These are phyloP conservation scores for Bellardia bayeri DNA, from an alignment of 2,888 invertebrate species.

Conservation along the genomic window DNA sequence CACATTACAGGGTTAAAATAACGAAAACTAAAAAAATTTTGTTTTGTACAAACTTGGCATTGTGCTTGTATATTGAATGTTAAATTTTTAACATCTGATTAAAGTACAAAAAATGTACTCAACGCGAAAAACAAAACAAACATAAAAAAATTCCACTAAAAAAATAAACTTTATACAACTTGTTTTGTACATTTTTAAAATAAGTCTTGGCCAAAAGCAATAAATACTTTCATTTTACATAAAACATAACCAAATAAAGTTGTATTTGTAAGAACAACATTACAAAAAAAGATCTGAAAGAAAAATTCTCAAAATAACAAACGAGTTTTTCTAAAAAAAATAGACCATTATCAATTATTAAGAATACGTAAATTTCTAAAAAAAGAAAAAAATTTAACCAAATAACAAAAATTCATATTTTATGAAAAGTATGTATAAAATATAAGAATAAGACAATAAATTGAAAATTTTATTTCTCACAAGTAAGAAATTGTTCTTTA, in stretches of 20 bases:
- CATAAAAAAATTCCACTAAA: conserved; percentile 28
- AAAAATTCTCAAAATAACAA: conserved; percentile 17
- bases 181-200: conserved; percentile 62
- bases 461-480: too few species aligned
- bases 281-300: neutral
- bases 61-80: conserved; percentile 57
- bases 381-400: conserved; percentile 1
- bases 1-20: conserved; percentile 36
- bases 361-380: neutral
- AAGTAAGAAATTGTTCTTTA: neutral
- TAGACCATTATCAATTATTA: conserved; percentile 2
- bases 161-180: conserved; percentile 38
- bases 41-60: conserved; percentile 71
- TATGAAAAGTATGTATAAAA: neutral
- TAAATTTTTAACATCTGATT: conserved; percentile 44
- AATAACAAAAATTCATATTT: conserved; percentile 32
- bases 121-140: conserved; percentile 32
- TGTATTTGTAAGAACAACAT: neutral
- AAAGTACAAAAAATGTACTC: conserved; percentile 32
- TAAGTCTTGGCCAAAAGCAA: conserved; percentile 60
- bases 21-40: neutral
- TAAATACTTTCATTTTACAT: conserved; percentile 56
- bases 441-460: too few species aligned
- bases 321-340: conserved; percentile 15
- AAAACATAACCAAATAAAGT: neutral